phyloP scores from a whole-genome alignment of 2,888 invertebrate genomes.

The Drosophila antonietae region DNA sequence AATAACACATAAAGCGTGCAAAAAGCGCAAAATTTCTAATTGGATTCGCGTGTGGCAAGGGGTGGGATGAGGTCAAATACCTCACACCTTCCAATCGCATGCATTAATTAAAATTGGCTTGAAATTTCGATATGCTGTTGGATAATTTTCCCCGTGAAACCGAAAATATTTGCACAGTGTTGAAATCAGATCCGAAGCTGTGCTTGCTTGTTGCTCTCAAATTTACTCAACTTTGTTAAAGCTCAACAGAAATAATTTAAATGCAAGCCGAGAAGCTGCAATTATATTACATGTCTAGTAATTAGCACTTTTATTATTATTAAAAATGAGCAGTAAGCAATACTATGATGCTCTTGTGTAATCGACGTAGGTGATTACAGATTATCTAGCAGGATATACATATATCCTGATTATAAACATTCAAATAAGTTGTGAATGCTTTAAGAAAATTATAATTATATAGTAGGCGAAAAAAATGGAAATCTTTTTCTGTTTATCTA shows the following conservation, averaged over 20 bases:
- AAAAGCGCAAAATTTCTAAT: slow-evolving; percentile 26
- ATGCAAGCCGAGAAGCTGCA: not conserved
- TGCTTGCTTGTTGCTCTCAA: not conserved
- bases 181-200: not conserved
- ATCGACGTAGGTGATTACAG: too few species aligned
- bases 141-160: not conserved
- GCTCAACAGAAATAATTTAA: not conserved
- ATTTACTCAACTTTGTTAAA: not conserved
- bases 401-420: too few species aligned
- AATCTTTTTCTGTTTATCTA: too few species aligned
- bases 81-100: slow-evolving; percentile 12
- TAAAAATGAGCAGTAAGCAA: too few species aligned
- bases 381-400: too few species aligned
- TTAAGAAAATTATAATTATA: too few species aligned
- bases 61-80: not conserved
- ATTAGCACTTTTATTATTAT: not conserved
- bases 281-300: not conserved
- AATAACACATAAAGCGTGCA: slow-evolving; percentile 23
- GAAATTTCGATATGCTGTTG: slow-evolving; percentile 2
- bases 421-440: too few species aligned
- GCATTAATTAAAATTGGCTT: slow-evolving; percentile 50
- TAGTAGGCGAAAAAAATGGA: too few species aligned
- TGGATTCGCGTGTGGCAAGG: not conserved
- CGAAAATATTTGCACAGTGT: not conserved
- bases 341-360: too few species aligned